Base-by-base conservation (phyloP, 64 coral and sea anemone species). In the Montipora cactus region DNA sequence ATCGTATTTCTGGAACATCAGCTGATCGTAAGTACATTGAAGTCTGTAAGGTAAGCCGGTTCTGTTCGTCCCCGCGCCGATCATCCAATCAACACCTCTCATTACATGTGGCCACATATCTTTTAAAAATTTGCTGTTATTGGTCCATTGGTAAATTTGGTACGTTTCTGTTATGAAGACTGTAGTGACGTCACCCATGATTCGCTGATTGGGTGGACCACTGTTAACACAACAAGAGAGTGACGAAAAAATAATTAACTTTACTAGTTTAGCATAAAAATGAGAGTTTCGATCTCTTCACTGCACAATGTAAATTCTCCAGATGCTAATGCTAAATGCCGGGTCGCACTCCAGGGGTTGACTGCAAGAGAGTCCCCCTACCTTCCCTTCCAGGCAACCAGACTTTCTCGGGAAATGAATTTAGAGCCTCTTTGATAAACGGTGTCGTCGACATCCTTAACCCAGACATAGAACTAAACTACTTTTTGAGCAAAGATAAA, bases 101-200 rank as follows among this genome's bases (percentile, higher is more conserved):
- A 88, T 48, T 25, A 95, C 93, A 4, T 81, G 73, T 50, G 93
- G 88, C 93, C 93, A 95, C 25, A 95, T 62, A 44, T 87, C 88
- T 85, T 50, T 83, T 59, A 90, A 71, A 19, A 95, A 83, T 14
- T 84, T 21, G 7, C 83, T 76, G 48, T 90, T 70, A 12, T 88
- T 89, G 77, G 88, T 95, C 93, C 93, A 95, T 25, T 85, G n/a
- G 59, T 90, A 95, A 85, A 95, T 74, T 18, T 95, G 93, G 58
- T 95, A 95, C 0, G 82, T 85, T 85, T 85, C 82, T 85, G 66
- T 12, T 18, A 85, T 46, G 46, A 85, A 85, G 0, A 85, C 82
- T 5, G 82, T 85, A n/a, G 82, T 85, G 15, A 85, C 82, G 46
- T 85, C 82, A 47, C 82, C 82, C 82, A 85, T 85, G 44, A 85